Evolutionary conservation across 30 jellyfish, hydroid and myxozoan species (phyloP), one percentile per base, ranked within the genome.

Genomic region (Sanderia malayensis): DNA sequence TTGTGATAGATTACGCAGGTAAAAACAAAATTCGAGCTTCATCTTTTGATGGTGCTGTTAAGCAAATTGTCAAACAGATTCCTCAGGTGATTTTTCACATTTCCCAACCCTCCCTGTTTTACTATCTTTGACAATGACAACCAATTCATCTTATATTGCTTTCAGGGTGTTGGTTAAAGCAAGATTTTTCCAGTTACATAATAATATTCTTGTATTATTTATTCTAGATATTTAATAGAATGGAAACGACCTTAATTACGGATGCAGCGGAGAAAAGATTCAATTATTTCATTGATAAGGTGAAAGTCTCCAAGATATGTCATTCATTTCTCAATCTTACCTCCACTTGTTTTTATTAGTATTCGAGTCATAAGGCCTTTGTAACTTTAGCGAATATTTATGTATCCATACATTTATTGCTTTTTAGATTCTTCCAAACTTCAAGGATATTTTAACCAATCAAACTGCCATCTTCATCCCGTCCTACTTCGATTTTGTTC

Each of bases 21-120:
- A 84, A 84, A 69, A 85, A 69, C 52, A 78, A 82, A 74, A 52
- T 79, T 44, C 41, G 34, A 37, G 46, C 88, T 10, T 31, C 65
- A 6, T 81, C 90, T 0, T 65, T 55, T 17, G 17, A 70, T 57
- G 98, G 98, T 10, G 25, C 98, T 0, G 94, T 92, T 17, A 68
- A 75, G 28, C 96, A 84, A 67, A 68, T 92, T 49, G 96, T 76
- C 27, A 18, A 77, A 7, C 93, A 71, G 65, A 73, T 80, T 23
- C 98, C 98, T 0, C 98, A 92, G 84, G 98, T 92, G 71, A 37
- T n/a, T n/a, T n/a, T n/a, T n/a, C n/a, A n/a, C n/a, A n/a, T n/a
- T n/a, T n/a, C n/a, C n/a, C n/a, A n/a, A n/a, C n/a, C n/a, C n/a
- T n/a, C n/a, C n/a, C n/a, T n/a, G n/a, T n/a, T n/a, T n/a, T n/a